Conservation (phyloP, 2,888 invertebrate genomes). For the Brenthis daphne region DNA sequence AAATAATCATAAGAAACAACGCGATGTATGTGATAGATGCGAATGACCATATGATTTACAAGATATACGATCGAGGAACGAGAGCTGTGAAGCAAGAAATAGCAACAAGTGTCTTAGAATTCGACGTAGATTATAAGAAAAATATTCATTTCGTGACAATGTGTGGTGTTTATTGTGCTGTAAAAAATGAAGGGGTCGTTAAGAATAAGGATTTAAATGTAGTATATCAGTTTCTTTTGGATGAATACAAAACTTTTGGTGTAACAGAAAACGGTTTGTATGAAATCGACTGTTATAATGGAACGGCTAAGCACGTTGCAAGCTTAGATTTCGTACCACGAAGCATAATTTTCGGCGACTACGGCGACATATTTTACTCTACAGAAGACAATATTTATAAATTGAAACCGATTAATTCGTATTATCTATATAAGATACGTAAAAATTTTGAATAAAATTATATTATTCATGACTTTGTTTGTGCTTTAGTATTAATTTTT, state of each 20-base stretch:
- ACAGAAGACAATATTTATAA: slow-evolving; percentile 60
- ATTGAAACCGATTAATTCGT: slow-evolving; percentile 64
- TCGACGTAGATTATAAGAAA: slow-evolving; percentile 63
- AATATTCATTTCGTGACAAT: slow-evolving; percentile 68
- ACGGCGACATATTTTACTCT: slow-evolving; percentile 70
- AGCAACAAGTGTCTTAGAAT: slow-evolving; percentile 61
- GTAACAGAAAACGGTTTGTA: slow-evolving; percentile 58
- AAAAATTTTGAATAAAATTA: slow-evolving; percentile 40
- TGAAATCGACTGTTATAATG: slow-evolving; percentile 64
- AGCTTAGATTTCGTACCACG: slow-evolving; percentile 57
- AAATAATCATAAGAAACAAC: slow-evolving; percentile 67
- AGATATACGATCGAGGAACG: slow-evolving; percentile 56
- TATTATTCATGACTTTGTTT: background rate
- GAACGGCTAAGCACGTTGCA: slow-evolving; percentile 61
- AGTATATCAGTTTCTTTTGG: slow-evolving; percentile 62
- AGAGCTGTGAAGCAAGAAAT: slow-evolving; percentile 53
- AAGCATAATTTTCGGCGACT: slow-evolving; percentile 69
- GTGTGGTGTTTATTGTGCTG: slow-evolving; percentile 68
- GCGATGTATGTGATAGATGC: slow-evolving; percentile 69
- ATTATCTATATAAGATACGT: slow-evolving; percentile 61
- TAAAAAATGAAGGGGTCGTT: slow-evolving; percentile 53
- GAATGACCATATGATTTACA: slow-evolving; percentile 69
- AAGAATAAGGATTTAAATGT: slow-evolving; percentile 61
- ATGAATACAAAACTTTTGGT: slow-evolving; percentile 59
- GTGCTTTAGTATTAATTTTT: background rate